Evolutionary conservation across 2,888 invertebrate genomes (phyloP).

Genomic region (Heliconius ethilla): DNA sequence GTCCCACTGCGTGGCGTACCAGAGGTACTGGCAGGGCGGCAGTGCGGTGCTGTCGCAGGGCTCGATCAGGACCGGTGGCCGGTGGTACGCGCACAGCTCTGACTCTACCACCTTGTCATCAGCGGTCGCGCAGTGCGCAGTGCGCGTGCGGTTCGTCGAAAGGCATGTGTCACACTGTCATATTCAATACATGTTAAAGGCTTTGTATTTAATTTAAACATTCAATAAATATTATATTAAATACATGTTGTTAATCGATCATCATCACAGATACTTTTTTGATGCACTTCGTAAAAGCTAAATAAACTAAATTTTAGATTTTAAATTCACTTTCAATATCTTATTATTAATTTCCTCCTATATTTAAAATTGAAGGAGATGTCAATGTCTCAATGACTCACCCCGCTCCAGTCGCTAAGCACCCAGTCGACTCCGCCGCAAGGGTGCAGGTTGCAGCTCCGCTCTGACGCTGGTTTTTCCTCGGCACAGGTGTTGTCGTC

Average conservation of each 20-base stretch:
- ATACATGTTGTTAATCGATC: no score
- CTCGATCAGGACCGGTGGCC: constrained; percentile 84
- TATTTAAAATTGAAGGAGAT: background rate
- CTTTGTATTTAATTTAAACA: no score
- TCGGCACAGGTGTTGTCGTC: constrained; percentile 85
- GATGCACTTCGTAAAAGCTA: no score
- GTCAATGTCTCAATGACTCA: constrained; percentile 57
- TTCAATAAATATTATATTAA: no score
- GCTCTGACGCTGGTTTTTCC: constrained; percentile 86
- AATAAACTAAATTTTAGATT: no score
- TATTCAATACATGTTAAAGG: no score
- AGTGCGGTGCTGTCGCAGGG: constrained; percentile 83
- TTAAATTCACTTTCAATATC: background rate
- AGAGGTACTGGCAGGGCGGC: constrained; percentile 88
- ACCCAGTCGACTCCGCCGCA: constrained; percentile 97
- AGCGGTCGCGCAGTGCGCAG: constrained; percentile 87
- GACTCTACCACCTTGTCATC: constrained; percentile 85
- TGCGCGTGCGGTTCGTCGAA: constrained; percentile 87
- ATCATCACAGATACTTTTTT: no score
- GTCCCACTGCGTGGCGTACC: constrained; percentile 97
- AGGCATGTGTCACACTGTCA: constrained; percentile 91
- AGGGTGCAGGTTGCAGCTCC: constrained; percentile 88
- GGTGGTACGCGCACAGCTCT: constrained; percentile 85
- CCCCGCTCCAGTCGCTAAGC: constrained; percentile 92
- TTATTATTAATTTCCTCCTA: background rate